Base-by-base conservation (phyloP, 2,113 vertebrate species). In the Trachemys scripta region DNA sequence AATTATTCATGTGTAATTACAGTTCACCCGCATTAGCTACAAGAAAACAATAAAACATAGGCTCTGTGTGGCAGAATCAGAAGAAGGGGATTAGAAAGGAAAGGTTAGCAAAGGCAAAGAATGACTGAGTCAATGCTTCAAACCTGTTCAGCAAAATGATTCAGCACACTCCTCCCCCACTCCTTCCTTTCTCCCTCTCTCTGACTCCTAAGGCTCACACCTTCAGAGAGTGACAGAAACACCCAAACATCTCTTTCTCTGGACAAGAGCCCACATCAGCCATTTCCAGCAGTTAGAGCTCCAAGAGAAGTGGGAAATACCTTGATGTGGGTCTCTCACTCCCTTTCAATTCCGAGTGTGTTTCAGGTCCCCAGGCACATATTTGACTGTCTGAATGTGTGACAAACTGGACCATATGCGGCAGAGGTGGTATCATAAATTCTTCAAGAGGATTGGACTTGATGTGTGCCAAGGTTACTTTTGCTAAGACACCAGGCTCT, bases 1-100 rank as follows among this genome's bases (percentile, higher is more conserved):
- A 47, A 25, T 95, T 92, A 92, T 88, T 92, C 54, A 93, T 91
- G 80, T 90, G 22, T 59, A 84, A 92, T 88, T 96, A 80, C 53
- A 78, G 53, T 83, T 96, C 81, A 85, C 59, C 35, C 35, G 29
- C 82, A 83, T 92, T 78, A 94, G n/a, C 31, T 88, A 45, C 69
- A 29, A 29, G 27, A 92, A 93, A 92, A 90, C 56, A 85, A 59
- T 65, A 80, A 84, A 87, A 65, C 6, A 11, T n/a, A 13, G 6
- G 6, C 84, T 53, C 47, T 87, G 14, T 53, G 35, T 24, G 62
- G 65, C 42, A 85, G 29, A 80, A 49, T 87, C 51, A 87, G 47
- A 49, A 78, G 42, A 50, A 81, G 1, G 14, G 6, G 17, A 4
- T 79, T 83, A 62, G 56, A 89, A 85, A 87, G 75, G 24, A 51